Evolutionary conservation across 1,140 invertebrate genomes (phyloP).

Genomic region (Agraylea sexmaculata): DNA sequence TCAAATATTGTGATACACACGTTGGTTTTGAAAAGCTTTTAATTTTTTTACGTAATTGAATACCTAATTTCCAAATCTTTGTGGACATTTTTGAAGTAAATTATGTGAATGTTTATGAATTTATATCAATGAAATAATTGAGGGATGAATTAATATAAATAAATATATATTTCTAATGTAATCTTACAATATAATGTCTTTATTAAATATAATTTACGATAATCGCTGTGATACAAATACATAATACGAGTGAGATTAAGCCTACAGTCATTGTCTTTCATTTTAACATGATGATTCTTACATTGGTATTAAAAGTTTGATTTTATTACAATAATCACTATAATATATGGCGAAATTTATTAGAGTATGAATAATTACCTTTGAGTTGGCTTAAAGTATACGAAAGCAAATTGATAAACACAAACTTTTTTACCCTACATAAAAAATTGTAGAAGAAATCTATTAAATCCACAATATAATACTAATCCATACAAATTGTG

Average conservation of each 20-base stretch:
- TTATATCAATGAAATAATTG: constrained; percentile 4
- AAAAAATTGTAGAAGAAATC: no score
- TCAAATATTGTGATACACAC: background rate
- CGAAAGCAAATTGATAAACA: no score
- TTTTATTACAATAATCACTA: background rate
- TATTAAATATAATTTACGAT: constrained; percentile 13
- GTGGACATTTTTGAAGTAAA: background rate
- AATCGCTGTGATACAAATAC: constrained; percentile 4
- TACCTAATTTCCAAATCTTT: constrained; percentile 3
- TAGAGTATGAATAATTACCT: background rate
- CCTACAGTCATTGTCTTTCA: background rate
- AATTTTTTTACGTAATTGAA: background rate
- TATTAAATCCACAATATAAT: no score
- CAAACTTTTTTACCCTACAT: no score
- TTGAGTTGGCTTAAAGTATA: background rate
- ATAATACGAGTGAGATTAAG: background rate
- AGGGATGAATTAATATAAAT: background rate
- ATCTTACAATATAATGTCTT: constrained; percentile 2
- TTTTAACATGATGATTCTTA: background rate
- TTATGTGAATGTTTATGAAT: background rate
- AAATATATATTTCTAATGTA: background rate
- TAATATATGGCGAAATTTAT: background rate
- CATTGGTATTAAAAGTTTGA: background rate
- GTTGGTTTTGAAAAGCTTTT: constrained; percentile 3
- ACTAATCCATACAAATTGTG: no score